phyloP scores from a whole-genome alignment of 1,140 invertebrate genomes.

The Scaptodrosophila lebanonensis region DNA sequence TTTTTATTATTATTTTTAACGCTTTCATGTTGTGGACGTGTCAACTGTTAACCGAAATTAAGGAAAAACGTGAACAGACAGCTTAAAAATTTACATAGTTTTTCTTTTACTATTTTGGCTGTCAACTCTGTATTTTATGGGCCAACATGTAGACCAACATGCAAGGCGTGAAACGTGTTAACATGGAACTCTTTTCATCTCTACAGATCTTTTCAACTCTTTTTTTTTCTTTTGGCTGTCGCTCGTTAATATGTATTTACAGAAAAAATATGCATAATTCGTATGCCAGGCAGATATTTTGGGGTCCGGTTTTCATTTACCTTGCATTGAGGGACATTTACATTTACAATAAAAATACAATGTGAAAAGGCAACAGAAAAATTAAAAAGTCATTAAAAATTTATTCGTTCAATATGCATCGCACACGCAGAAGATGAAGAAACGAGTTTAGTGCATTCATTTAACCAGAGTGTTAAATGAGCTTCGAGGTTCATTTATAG shows the following conservation, averaged over 20 bases:
- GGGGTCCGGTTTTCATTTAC: conserved; percentile 22
- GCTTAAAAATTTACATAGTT: conserved; percentile 41
- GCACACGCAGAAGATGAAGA: conserved; percentile 30
- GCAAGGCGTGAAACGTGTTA: conserved; percentile 18
- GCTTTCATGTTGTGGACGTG: conserved; percentile 44
- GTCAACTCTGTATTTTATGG: conserved; percentile 12
- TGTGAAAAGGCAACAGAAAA: conserved; percentile 40
- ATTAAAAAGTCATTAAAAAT: conserved; percentile 22
- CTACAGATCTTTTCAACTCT: too few species aligned
- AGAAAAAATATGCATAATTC: conserved; percentile 14
- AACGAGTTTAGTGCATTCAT: conserved; percentile 43
- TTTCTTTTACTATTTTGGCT: conserved; percentile 22
- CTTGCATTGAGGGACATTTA: conserved; percentile 50
- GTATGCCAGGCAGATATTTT: too few species aligned
- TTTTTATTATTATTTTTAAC: conserved; percentile 9
- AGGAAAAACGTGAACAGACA: conserved; percentile 22
- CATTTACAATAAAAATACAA: not conserved
- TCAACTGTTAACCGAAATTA: conserved; percentile 41
- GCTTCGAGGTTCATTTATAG: conserved; percentile 5
- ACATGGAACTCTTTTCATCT: conserved; percentile 6
- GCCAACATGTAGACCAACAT: too few species aligned
- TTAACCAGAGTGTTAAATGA: conserved; percentile 1
- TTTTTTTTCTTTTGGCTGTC: not conserved
- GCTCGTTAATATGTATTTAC: conserved; percentile 37
- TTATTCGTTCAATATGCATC: conserved; percentile 43